Base-by-base conservation (phyloP, 1,140 invertebrate species). In the Zophobas atratus region DNA sequence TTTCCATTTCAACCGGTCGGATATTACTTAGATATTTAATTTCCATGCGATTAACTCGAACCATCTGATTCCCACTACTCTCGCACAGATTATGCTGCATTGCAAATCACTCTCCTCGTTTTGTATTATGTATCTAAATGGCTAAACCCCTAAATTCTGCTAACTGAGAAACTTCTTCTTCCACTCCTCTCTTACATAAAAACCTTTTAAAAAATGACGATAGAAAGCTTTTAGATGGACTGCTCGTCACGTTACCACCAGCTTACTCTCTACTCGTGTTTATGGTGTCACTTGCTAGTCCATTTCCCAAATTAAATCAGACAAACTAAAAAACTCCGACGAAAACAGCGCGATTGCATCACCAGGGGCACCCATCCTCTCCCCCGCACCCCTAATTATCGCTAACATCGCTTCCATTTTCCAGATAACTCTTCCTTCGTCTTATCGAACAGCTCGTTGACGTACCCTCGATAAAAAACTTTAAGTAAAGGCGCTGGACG, bases 251-350 rank as follows among this genome's bases (percentile, higher is more conserved):
- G 80, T 79, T 71, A 53, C 53, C 33, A 73, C 33, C 55, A 48
- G 70, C 67, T 73, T 74, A 53, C 55, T 63, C 38, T 75, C 71
- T 60, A 46, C 35, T 71, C 51, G 48, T 75, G 80, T 76, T 76
- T 74, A 56, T 76, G 60, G 70, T 78, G 80, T 83, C 79, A 82
- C 82, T 82, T 81, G 83, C 78, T 80, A 82, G 83, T 84, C 83
- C 82, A 83, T 84, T 84, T 81, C 60, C 80, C 73, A 84, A 83
- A 84, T 84, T 83, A 82, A 84, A 84, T 81, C 77, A 79, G 81
- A 82, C 82, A 82, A 80, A 80, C 75, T 81, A 83, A 83, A 84
- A 84, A 82, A 83, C 33, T 60, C 76, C 78, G 41, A 76, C 63
- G 38, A 43, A 78, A 75, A 80, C 74, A 81, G 46, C 43, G 70